These are phyloP conservation scores for Tympanoctomys barrerae DNA, from an alignment of 2,797 vertebrate species.

Conservation along the genomic window DNA sequence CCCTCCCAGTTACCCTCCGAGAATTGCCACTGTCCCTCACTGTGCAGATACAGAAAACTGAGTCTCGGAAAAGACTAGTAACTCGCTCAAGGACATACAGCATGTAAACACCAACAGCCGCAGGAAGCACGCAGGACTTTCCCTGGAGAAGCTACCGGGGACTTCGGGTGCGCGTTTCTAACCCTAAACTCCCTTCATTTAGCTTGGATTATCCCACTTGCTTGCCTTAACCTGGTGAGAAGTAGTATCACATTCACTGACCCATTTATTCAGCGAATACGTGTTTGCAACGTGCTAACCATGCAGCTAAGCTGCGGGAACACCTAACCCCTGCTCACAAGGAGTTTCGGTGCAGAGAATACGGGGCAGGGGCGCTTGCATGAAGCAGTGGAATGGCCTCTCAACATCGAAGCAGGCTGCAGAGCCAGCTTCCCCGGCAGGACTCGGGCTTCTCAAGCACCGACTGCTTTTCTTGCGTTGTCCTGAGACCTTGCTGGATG, in stretches of 20 bases:
- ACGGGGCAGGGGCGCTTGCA: too few species aligned
- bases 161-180: neutral
- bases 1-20: neutral
- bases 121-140: neutral
- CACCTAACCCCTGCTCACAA: neutral
- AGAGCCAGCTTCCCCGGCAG: neutral
- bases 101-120: neutral
- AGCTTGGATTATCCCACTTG: neutral
- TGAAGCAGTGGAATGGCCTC: neutral
- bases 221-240: neutral
- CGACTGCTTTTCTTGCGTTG: neutral
- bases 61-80: neutral
- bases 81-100: neutral
- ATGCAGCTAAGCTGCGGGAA: neutral
- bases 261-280: neutral
- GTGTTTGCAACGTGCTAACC: neutral
- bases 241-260: neutral
- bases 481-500: neutral
- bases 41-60: neutral
- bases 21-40: neutral
- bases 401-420: neutral
- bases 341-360: neutral
- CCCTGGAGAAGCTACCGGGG: neutral
- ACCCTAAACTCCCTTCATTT: neutral
- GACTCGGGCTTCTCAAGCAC: neutral